Conservation (phyloP, 2,888 invertebrate species). For the Leptothorax acervorum region DNA sequence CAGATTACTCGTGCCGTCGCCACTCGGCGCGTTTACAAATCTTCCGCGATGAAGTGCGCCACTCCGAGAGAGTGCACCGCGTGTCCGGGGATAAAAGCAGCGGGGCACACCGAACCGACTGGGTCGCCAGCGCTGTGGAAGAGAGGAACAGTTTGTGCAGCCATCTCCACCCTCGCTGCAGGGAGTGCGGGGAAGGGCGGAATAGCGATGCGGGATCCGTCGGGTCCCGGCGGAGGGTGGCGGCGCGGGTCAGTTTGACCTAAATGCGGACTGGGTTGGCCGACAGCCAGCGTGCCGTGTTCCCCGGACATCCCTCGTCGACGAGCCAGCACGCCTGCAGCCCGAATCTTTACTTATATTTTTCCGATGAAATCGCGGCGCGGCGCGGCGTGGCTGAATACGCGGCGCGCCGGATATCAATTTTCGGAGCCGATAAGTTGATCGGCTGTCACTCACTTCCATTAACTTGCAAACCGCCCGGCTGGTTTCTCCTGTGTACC, state of each 20-base stretch:
- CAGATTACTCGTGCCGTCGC: slow-evolving; percentile 14
- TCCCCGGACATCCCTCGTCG: slow-evolving; percentile 60
- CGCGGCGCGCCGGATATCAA: slow-evolving; percentile 72
- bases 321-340: slow-evolving; percentile 47
- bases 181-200: slow-evolving; percentile 21
- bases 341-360: slow-evolving; percentile 63
- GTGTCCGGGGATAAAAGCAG: slow-evolving; percentile 17
- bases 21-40: slow-evolving; percentile 29
- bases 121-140: neutral
- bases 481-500: neutral
- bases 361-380: slow-evolving; percentile 37
- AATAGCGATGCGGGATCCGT: too few species aligned
- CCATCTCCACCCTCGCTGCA: neutral
- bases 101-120: neutral
- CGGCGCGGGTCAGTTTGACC: slow-evolving; percentile 74
- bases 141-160: slow-evolving; percentile 1
- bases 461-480: slow-evolving; percentile 49
- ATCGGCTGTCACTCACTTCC: slow-evolving; percentile 67
- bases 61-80: slow-evolving; percentile 24
- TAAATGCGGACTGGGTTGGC: slow-evolving; percentile 81
- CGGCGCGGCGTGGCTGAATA: slow-evolving; percentile 44
- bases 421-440: slow-evolving; percentile 78
- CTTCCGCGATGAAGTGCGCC: slow-evolving; percentile 35
- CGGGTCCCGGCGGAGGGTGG: slow-evolving; percentile 22
- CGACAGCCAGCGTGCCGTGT: slow-evolving; percentile 80